Evolutionary conservation across 2,113 vertebrate genomes (phyloP), one percentile per base, ranked within the genome.

Genomic region (Eulacestoma nigropectus): DNA sequence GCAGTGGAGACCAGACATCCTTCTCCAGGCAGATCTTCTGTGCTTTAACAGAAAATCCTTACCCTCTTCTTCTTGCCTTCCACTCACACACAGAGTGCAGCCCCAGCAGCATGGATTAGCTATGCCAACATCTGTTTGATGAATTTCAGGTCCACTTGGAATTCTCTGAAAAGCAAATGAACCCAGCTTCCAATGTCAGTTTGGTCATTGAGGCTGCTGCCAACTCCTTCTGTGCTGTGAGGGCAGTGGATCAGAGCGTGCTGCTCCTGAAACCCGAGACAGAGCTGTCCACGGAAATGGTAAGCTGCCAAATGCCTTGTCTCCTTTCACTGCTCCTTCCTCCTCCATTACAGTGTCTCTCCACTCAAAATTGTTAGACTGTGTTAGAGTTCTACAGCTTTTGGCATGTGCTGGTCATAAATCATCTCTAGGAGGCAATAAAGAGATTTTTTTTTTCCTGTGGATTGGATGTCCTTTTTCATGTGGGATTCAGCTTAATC

Each of bases 151-250:
- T 99, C 64, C 98, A 90, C 55, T 22, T 99, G 89, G 96, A 95
- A 44, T 99, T 99, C 96, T 97, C 98, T 4, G 89, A 97, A 13
- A 67, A 96, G 35, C 96, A 95, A 76, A 73, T 89, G 65, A 96
- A 96, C 33, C 98, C 99, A 35, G 98, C 97, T 33, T 97, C 96
- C 55, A 95, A 85, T 2, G 90, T 97, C 42, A 97, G 52, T 6
- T 95, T 99, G 35, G 94, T 72, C 16, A 90, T 99, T 32, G 90
- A 97, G 78, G 98, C 98, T 52, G 89, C 97, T 27, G 97, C 98
- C 18, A 97, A 97, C 35, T 99, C 98, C 20, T 67, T 98, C 57
- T 99, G 99, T 89, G 99, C 98, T 2, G 82, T 99, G n/a, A 96
- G 97, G 60, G 98, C 98, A 55, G 95, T 99, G 39, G 99, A 99